These are phyloP conservation scores for Magallana gigas DNA, from an alignment of 1,140 invertebrate genomes.

Conservation along the genomic window DNA sequence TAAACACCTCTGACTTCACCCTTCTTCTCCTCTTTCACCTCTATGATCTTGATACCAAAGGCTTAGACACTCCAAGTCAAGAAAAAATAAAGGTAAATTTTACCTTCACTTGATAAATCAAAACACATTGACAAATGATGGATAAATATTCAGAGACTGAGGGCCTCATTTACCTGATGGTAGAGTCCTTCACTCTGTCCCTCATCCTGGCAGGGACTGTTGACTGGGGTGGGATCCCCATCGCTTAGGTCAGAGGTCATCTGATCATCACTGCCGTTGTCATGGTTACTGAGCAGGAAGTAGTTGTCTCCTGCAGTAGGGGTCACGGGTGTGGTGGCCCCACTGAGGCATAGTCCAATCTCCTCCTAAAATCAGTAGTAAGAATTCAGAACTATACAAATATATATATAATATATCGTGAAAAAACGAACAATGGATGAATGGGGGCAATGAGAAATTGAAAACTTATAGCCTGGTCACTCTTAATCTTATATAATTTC, in stretches of 20 bases:
- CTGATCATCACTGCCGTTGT: not conserved
- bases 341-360: conserved; percentile 22
- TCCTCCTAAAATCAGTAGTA: not conserved
- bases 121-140: too few species aligned
- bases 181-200: not conserved
- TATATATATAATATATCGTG: too few species aligned
- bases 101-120: too few species aligned
- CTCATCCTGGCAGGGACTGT: not conserved
- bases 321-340: not conserved
- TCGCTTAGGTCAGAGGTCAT: not conserved
- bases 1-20: not conserved
- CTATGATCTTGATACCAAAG: too few species aligned
- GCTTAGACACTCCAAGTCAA: too few species aligned
- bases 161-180: not conserved
- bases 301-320: not conserved
- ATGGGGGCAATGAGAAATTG: too few species aligned
- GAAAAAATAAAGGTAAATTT: too few species aligned
- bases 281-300: not conserved
- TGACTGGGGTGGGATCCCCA: conserved; percentile 14
- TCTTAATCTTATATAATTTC: too few species aligned
- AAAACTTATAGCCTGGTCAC: too few species aligned
- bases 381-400: too few species aligned
- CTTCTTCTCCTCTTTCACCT: not conserved
- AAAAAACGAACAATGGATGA: too few species aligned
- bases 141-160: too few species aligned